Evolutionary conservation across 37 sponge, comb jelly and placozoan species (phyloP).

Genomic region (Aplysina aerophoba): DNA sequence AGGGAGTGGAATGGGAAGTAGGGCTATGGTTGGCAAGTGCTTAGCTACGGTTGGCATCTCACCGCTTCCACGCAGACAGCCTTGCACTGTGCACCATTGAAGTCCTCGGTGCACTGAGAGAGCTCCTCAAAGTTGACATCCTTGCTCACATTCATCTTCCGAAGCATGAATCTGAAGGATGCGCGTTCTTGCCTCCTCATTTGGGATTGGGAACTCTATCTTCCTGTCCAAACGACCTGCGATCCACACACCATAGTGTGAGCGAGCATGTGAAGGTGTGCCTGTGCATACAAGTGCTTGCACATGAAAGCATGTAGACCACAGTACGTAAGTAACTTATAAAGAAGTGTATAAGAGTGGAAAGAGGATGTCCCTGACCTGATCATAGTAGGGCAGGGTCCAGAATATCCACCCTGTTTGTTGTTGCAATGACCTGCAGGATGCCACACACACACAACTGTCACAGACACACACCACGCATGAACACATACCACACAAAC

Average conservation of each 20-base stretch:
- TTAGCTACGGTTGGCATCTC: neutral
- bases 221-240: slow-evolving; percentile 56
- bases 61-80: slow-evolving; percentile 99
- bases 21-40: neutral
- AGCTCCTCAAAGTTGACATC: slow-evolving; percentile 98
- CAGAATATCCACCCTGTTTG: slow-evolving; percentile 97
- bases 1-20: too few relatives aligned
- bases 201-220: slow-evolving; percentile 97
- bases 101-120: slow-evolving; percentile 95
- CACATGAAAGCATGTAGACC: too few relatives aligned
- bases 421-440: slow-evolving; percentile 95
- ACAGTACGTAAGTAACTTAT: neutral
- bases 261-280: too few relatives aligned
- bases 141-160: slow-evolving; percentile 94
- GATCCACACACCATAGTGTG: too few relatives aligned
- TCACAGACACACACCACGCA: too few relatives aligned
- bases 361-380: slow-evolving; percentile 44
- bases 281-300: too few relatives aligned
- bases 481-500: neutral
- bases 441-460: neutral
- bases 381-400: slow-evolving; percentile 98
- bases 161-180: slow-evolving; percentile 97
- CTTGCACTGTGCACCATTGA: slow-evolving; percentile 99
- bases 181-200: slow-evolving; percentile 88
- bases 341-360: too few relatives aligned